These are phyloP conservation scores for Cryptus viduatorius DNA, from an alignment of 2,888 invertebrate species.

Conservation along the genomic window DNA sequence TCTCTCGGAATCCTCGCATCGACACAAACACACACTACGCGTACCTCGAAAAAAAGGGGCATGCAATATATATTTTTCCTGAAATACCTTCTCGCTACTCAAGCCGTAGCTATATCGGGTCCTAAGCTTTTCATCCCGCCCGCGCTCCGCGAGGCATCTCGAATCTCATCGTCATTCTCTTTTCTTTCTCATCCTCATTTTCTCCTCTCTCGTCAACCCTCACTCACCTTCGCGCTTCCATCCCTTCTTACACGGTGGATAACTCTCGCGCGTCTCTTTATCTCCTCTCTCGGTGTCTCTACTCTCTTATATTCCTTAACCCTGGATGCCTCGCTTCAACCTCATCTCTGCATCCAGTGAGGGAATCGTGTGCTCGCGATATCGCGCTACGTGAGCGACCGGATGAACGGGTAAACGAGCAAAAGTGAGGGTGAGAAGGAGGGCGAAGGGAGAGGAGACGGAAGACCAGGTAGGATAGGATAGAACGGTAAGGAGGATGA, in stretches of 20 bases:
- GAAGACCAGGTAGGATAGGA: conserved; percentile 40
- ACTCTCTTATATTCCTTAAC: conserved; percentile 45
- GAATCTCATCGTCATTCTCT: conserved; percentile 60
- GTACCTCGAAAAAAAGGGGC: conserved; percentile 8
- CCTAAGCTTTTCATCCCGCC: conserved; percentile 56
- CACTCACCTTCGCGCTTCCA: conserved; percentile 59
- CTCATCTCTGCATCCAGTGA: conserved; percentile 43
- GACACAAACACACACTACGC: conserved; percentile 33
- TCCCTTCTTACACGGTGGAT: conserved; percentile 64
- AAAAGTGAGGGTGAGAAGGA: conserved; percentile 28
- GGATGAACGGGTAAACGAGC: conserved; percentile 67
- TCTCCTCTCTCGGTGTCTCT: conserved; percentile 51
- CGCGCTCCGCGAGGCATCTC: conserved; percentile 49
- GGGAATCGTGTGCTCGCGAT: conserved; percentile 67
- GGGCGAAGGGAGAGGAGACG: conserved; percentile 7
- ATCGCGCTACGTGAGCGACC: conserved; percentile 68
- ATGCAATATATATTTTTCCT: conserved; percentile 53
- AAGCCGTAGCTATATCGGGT: conserved; percentile 47
- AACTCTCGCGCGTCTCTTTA: conserved; percentile 66
- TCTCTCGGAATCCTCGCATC: conserved; percentile 37
- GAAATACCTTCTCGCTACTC: conserved; percentile 58
- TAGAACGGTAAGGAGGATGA: conserved; percentile 49
- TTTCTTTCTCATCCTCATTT: conserved; percentile 35
- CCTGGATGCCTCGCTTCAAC: conserved; percentile 23
- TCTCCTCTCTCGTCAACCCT: conserved; percentile 17